Evolutionary conservation across 2,888 invertebrate species (phyloP).

Genomic region (Plutella xylostella): DNA sequence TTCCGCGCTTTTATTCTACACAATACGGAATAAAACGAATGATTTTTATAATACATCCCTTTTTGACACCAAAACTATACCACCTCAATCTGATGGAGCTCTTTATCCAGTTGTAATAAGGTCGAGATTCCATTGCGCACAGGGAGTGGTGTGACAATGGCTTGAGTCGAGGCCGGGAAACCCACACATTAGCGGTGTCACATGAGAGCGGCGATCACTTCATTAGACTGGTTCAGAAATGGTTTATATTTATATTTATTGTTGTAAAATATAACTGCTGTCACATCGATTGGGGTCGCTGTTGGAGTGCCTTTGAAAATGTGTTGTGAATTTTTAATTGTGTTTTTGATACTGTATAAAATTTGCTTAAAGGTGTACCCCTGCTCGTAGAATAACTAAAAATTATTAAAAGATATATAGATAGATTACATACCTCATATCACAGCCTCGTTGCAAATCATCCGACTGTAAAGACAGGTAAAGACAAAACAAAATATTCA

Average conservation of each 20-base stretch:
- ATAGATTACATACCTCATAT: too few species aligned
- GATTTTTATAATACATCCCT: neutral
- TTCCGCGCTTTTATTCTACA: conserved; percentile 45
- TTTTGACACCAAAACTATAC: neutral
- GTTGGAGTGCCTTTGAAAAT: neutral
- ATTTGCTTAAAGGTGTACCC: too few species aligned
- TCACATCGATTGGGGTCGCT: conserved; percentile 5
- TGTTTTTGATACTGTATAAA: too few species aligned
- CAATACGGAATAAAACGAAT: conserved; percentile 17
- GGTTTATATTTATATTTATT: neutral
- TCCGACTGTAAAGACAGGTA: too few species aligned
- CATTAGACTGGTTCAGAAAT: conserved; percentile 25
- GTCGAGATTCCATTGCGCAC: too few species aligned
- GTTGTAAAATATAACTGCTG: neutral
- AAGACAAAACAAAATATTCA: too few species aligned
- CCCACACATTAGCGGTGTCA: conserved; percentile 54
- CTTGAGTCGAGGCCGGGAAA: conserved; percentile 45
- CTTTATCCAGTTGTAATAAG: too few species aligned
- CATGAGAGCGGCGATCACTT: conserved; percentile 33
- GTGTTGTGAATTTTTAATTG: neutral
- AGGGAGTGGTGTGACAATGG: conserved; percentile 34
- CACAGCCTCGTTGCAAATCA: too few species aligned
- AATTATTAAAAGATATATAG: too few species aligned
- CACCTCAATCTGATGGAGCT: too few species aligned
- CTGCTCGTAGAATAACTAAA: too few species aligned